These are phyloP conservation scores for Scophthalmus maximus DNA, from an alignment of 2,113 vertebrate species.

Conservation along the genomic window DNA sequence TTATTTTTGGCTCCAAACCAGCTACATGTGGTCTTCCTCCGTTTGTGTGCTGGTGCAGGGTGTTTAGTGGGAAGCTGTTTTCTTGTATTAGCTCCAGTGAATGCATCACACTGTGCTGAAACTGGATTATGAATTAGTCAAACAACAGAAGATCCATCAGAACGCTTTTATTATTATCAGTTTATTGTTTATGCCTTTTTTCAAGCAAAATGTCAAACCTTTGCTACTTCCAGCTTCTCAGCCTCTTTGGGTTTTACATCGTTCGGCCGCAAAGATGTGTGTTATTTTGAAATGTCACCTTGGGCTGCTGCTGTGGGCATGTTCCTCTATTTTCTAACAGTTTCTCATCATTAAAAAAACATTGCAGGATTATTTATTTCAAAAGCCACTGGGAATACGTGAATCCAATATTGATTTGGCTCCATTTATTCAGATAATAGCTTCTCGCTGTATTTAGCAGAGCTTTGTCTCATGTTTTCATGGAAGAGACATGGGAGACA, in stretches of 20 bases:
- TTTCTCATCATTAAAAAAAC: no score
- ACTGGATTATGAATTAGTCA: no score
- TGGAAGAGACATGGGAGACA: not conserved
- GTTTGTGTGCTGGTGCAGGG: slow-evolving; percentile 48
- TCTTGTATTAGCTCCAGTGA: not conserved
- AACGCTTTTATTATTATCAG: not conserved
- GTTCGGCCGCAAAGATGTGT: no score
- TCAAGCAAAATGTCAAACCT: no score
- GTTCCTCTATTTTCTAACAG: no score
- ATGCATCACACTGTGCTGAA: no score
- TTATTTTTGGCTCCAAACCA: slow-evolving; percentile 52
- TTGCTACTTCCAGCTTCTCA: no score
- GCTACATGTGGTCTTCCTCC: slow-evolving; percentile 44
- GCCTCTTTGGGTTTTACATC: no score
- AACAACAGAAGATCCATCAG: not conserved
- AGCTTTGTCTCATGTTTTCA: not conserved
- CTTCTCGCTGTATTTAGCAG: no score
- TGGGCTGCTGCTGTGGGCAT: no score
- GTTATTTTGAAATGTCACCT: no score
- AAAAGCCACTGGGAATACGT: not conserved
- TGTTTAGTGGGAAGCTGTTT: not conserved
- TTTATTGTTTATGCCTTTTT: not conserved
- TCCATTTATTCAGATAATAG: not conserved
- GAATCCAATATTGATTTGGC: not conserved
- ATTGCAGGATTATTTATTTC: no score